phyloP scores from a whole-genome alignment of 2,797 vertebrate genomes.

The Carapus acus region DNA sequence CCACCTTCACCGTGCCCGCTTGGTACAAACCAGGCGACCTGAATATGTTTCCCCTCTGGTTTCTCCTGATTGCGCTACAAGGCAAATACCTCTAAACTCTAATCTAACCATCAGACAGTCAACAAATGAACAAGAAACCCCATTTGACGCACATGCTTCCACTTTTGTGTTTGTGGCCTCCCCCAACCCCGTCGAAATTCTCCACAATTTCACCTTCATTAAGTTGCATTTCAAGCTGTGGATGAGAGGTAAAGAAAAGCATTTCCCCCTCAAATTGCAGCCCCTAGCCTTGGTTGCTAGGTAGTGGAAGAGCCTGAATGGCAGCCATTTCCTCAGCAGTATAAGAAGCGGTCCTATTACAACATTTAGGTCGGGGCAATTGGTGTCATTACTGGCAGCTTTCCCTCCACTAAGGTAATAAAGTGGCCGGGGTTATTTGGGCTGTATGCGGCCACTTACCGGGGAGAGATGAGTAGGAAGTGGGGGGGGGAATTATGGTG shows the following conservation, averaged over 20 bases:
- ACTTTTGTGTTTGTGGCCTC: conserved; percentile 69
- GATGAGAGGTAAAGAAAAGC: conserved; percentile 72
- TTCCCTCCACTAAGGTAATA: conserved; percentile 88
- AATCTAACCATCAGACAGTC: conserved; percentile 60
- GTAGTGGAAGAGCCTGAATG: conserved; percentile 83
- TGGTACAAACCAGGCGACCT: conserved; percentile 43
- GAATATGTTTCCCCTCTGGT: conserved; percentile 64
- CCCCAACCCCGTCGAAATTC: conserved; percentile 58
- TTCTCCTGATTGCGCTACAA: conserved; percentile 61
- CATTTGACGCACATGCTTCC: conserved; percentile 74
- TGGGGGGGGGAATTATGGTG: conserved; percentile 68
- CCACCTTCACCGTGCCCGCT: conserved; percentile 27
- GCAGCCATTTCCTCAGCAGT: conserved; percentile 86
- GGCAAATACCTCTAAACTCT: conserved; percentile 58
- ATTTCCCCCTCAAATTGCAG: conserved; percentile 67
- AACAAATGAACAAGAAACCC: conserved; percentile 57
- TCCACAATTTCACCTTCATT: conserved; percentile 75
- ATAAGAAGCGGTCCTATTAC: conserved; percentile 86
- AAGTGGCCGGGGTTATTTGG: conserved; percentile 90
- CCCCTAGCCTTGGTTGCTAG: conserved; percentile 77
- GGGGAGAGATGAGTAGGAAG: conserved; percentile 84
- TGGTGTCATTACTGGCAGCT: conserved; percentile 94
- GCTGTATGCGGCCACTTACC: conserved; percentile 85
- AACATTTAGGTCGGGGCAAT: conserved; percentile 90
- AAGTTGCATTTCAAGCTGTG: conserved; percentile 66